Base-by-base conservation (phyloP, 35 echinoderm and acorn worm genomes). In the Chiridota heheva region DNA sequence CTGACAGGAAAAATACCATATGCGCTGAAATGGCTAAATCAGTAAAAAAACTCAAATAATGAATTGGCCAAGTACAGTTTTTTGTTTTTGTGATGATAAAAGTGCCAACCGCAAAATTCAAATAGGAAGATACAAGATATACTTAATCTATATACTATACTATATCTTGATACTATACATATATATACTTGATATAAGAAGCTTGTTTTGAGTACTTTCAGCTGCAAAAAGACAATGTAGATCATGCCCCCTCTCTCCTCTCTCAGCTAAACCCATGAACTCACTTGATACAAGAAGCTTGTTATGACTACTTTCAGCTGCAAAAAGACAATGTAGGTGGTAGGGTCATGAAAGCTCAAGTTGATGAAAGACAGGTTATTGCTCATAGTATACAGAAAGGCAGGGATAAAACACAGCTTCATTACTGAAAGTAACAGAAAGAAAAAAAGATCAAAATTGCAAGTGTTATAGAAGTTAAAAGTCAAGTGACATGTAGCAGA, bases 281-380 rank as follows among this genome's bases (percentile, higher is more conserved):
- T 85, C 39, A 98, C 95, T 86, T 98, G 95, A 69, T 88, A 98
- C 20, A 88, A 84, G 36, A 98, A 42, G 40, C 89, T 89, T 58
- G 95, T 81, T 5, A 91, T 30, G 16, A 98, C 89, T 26, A 98
- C 70, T 32, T 82, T 80, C 0, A 91, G 61, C 42, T 98, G 95
- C 64, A 88, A 27, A 26, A 98, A 40, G 36, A 98, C 60, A 32
- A 76, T 67, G 43, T 92, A 98, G 2, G 84, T 92, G 20, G 89
- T 91, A 6, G 89, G 89, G 46, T 98, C 89, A 63, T 83, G 90
- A 2, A 88, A 16, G 6, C 70, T 80, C 7, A 98, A 59, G 61
- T 98, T 98, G 16, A 92, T 56, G 44, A 89, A 98, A 3, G 81
- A 65, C 29, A 98, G 67, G 55, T 92, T 98, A 53, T 98, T 92